Conservation (phyloP, 1,140 invertebrate species). For the Halesus radiatus region DNA sequence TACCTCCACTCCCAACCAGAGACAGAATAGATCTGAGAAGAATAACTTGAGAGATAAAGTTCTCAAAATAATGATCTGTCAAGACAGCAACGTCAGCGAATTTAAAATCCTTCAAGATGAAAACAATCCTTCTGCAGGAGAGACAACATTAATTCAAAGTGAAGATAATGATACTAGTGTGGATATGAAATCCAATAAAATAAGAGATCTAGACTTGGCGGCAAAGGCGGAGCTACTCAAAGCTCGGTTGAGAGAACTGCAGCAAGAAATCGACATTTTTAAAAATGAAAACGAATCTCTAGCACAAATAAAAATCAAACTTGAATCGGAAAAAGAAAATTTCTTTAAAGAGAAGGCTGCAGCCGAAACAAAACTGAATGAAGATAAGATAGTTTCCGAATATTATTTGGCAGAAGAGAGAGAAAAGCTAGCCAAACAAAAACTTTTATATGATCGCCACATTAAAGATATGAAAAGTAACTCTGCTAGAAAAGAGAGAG, state of each 20-base stretch:
- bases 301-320: slow-evolving; percentile 71
- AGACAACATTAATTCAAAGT: slow-evolving; percentile 47
- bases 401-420: slow-evolving; percentile 76
- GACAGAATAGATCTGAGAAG: slow-evolving; percentile 19
- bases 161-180: slow-evolving; percentile 33
- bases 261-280: slow-evolving; percentile 79
- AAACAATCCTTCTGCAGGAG: slow-evolving; percentile 1
- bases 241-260: slow-evolving; percentile 75
- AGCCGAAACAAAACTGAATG: slow-evolving; percentile 75
- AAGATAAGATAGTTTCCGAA: slow-evolving; percentile 73
- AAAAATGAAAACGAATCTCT: slow-evolving; percentile 73
- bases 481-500: slow-evolving; percentile 77
- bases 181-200: background rate
- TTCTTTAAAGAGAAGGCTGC: slow-evolving; percentile 72
- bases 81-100: background rate
- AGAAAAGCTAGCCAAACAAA: slow-evolving; percentile 78
- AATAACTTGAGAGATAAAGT: slow-evolving; percentile 45
- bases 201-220: slow-evolving; percentile 59
- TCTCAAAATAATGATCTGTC: slow-evolving; percentile 42
- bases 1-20: slow-evolving; percentile 52
- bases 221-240: slow-evolving; percentile 75
- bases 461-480: slow-evolving; percentile 77
- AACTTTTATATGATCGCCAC: slow-evolving; percentile 76
- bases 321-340: slow-evolving; percentile 72
- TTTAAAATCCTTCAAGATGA: too few species aligned